Evolutionary conservation across 1,140 invertebrate species (phyloP).

Genomic region (Eubasilissa regina): DNA sequence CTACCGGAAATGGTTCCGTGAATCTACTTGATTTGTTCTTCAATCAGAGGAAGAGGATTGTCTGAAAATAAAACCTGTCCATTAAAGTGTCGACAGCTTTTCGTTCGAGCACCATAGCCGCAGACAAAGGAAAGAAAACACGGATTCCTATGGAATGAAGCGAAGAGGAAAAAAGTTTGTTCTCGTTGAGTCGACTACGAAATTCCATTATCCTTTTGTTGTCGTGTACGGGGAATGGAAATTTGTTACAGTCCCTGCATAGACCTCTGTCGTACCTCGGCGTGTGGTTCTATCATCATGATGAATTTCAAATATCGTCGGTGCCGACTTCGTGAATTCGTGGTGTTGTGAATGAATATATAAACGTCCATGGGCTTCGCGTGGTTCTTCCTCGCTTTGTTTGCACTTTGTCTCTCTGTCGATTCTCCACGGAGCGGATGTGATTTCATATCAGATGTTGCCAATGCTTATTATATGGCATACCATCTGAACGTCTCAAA

Average conservation of each 20-base stretch:
- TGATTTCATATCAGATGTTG: slow-evolving; percentile 18
- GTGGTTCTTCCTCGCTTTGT: slow-evolving; percentile 24
- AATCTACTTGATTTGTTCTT: slow-evolving; percentile 8
- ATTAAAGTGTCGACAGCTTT: slow-evolving; percentile 54
- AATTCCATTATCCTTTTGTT: slow-evolving; percentile 60
- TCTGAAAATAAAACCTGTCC: slow-evolving; percentile 4
- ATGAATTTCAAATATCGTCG: slow-evolving; percentile 58
- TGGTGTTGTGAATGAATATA: slow-evolving; percentile 46
- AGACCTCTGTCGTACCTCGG: background rate
- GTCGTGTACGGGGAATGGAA: slow-evolving; percentile 54
- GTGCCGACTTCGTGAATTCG: slow-evolving; percentile 50
- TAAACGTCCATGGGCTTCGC: background rate
- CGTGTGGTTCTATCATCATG: slow-evolving; percentile 52
- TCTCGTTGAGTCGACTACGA: slow-evolving; percentile 52
- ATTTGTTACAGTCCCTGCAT: slow-evolving; percentile 52
- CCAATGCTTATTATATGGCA: no score
- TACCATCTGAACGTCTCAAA: no score
- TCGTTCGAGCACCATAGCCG: slow-evolving; percentile 26
- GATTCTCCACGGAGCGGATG: background rate
- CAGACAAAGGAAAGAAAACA: slow-evolving; percentile 54
- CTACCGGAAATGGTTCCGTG: slow-evolving; percentile 7
- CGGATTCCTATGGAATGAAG: slow-evolving; percentile 53
- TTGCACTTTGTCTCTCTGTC: background rate
- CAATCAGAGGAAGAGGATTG: background rate
- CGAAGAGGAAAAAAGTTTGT: slow-evolving; percentile 42